Evolutionary conservation across 2,888 invertebrate species (phyloP), one percentile per base, ranked within the genome.

Genomic region (Drosophila demipolita): DNA sequence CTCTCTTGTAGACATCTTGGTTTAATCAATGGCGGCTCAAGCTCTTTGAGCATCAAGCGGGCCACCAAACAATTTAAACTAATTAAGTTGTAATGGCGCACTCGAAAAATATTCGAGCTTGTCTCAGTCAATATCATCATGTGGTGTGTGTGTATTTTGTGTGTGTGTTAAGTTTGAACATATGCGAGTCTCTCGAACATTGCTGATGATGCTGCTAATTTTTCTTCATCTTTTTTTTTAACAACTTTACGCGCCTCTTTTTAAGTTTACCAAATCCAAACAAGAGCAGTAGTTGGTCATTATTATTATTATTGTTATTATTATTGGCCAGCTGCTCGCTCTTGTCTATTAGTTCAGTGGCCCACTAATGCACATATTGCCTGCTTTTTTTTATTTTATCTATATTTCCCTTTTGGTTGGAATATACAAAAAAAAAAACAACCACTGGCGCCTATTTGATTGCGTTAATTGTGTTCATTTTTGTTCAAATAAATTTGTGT

Each of bases 71-170:
- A 91, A 91, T 87, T 91, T 90, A 75, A 87, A 86, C 87, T 87
- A 87, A 87, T 87, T 87, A 90, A 87, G 89, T 86, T 85, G 88
- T 87, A 87, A 87, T 87, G 83, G 90, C 78, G 87, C 72, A 84
- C 90, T 90, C 90, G 80, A 84, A 68, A 81, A 75, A 53, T 81
- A 83, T 66, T 85, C 84, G 69, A 83, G 90, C 80, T 83, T 66
- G 48, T 45, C 42, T 52, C 35, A 65, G 74, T 78, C 79, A 82
- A 69, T 84, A 67, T 33, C 33, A 15, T 45, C 45, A 45, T 38
- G 32, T 32, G 17, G 6, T 36, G 29, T 67, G 57, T 2, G 40
- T 59, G 59, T 74, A 1, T 12, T 20, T 20, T n/a, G 2, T 45
- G 45, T 45, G 45, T 45, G 45, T 45, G 15, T 45, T 50, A 76